phyloP scores from a whole-genome alignment of 1,140 invertebrate genomes.

The Gyrodactylus salaris region DNA sequence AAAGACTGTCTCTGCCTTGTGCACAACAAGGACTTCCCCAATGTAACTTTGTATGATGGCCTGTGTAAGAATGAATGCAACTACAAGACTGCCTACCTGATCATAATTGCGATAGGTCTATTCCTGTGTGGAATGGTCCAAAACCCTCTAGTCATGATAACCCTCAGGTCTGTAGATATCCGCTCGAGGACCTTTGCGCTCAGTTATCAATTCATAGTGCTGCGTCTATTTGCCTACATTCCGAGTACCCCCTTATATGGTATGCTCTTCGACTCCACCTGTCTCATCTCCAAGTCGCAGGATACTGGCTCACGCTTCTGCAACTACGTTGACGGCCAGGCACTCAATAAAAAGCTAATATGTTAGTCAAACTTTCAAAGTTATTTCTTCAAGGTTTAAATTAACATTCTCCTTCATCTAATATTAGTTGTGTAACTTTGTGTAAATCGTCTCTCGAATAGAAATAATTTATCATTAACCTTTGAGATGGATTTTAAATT shows the following conservation, averaged over 20 bases:
- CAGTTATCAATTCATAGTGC: background rate
- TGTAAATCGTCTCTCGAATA: background rate
- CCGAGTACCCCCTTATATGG: background rate
- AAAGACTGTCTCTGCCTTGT: background rate
- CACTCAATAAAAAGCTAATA: background rate
- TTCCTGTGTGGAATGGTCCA: background rate
- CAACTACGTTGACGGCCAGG: background rate
- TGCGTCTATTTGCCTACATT: background rate
- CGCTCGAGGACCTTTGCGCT: background rate
- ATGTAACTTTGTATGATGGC: background rate
- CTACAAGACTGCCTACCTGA: background rate
- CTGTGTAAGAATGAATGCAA: constrained; percentile 3
- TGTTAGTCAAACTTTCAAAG: no score
- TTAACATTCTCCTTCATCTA: no score
- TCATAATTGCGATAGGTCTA: background rate
- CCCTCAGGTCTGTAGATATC: background rate
- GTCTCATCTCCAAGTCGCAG: background rate
- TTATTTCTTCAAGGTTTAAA: no score
- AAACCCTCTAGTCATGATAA: constrained; percentile 4
- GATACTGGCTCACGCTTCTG: background rate
- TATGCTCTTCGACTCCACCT: background rate
- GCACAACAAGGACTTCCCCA: background rate
- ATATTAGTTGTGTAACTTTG: background rate
- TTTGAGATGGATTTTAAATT: no score
- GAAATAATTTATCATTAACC: no score